Evolutionary conservation across 2,888 invertebrate species (phyloP), one percentile per base, ranked within the genome.

Genomic region (Ceriagrion tenellum): DNA sequence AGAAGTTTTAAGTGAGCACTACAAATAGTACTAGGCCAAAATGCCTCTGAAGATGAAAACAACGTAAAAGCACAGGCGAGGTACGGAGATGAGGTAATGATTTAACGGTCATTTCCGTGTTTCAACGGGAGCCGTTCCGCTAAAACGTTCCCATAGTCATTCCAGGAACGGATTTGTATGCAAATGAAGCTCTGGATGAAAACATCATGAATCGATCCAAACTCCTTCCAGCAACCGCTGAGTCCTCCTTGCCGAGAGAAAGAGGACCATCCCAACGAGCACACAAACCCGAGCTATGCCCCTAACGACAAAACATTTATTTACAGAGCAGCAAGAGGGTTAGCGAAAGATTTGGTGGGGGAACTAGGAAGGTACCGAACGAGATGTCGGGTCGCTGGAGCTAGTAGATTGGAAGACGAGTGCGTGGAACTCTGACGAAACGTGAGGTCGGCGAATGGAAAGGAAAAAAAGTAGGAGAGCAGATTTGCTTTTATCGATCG

Each of bases 41-140:
- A 47, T 47, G 47, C 47, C 47, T 47, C 47, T 47, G 8, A 47
- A 47, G 47, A 47, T 2, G 8, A 4, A 47, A 47, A 47, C 47
- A 47, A 47, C n/a, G 47, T 47, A 4, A 4, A 47, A 47, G 18
- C 59, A 59, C 59, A 16, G 16, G 59, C 59, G 8, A 47, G 8
- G 59, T 20, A n/a, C 26, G 69, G 69, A 26, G 26, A 4, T 6
- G n/a, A 26, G n/a, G 0, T 69, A 69, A 20, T 26, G 47, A 2
- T 69, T 26, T 69, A 69, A 69, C 69, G 69, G 69, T 69, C n/a
- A 69, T 69, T 69, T 69, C n/a, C n/a, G 69, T 69, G n/a, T 69
- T 69, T 23, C 10, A 23, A 26, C 18, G 20, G 59, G 59, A 59
- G 59, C 59, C 69, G n/a, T 69, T 12, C 47, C 23, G n/a, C 69